These are phyloP conservation scores for Eupeodes latifasciatus DNA, from an alignment of 2,888 invertebrate species.

Conservation along the genomic window DNA sequence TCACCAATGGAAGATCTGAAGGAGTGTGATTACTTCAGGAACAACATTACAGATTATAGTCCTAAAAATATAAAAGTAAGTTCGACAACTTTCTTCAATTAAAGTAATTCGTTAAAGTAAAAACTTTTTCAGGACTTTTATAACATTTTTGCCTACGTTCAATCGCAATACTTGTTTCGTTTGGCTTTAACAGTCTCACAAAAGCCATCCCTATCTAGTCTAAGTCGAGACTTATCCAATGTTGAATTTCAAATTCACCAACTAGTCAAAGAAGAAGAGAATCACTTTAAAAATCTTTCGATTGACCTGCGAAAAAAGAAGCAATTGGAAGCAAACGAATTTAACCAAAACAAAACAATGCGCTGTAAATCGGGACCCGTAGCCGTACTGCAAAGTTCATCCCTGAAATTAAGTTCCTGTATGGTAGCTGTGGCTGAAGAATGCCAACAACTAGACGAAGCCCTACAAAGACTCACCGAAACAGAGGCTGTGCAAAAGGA, in stretches of 20 bases:
- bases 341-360: conserved; percentile 79
- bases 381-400: conserved; percentile 82
- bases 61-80: conserved; percentile 83
- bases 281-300: conserved; percentile 81
- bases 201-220: conserved; percentile 80
- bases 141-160: conserved; percentile 84
- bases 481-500: conserved; percentile 80
- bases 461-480: conserved; percentile 81
- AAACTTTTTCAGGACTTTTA: conserved; percentile 81
- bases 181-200: conserved; percentile 82
- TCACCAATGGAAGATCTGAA: conserved; percentile 83
- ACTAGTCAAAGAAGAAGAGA: conserved; percentile 82
- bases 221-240: conserved; percentile 80
- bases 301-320: conserved; percentile 80
- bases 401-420: conserved; percentile 82
- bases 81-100: neutral
- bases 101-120: no score
- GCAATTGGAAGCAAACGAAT: conserved; percentile 80
- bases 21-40: conserved; percentile 83
- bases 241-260: conserved; percentile 81
- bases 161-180: conserved; percentile 83
- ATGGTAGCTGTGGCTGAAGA: conserved; percentile 83
- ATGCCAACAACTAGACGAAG: conserved; percentile 82
- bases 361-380: conserved; percentile 80
- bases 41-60: conserved; percentile 82